Evolutionary conservation across 2,888 invertebrate genomes (phyloP).

Genomic region (Netelia melanura): DNA sequence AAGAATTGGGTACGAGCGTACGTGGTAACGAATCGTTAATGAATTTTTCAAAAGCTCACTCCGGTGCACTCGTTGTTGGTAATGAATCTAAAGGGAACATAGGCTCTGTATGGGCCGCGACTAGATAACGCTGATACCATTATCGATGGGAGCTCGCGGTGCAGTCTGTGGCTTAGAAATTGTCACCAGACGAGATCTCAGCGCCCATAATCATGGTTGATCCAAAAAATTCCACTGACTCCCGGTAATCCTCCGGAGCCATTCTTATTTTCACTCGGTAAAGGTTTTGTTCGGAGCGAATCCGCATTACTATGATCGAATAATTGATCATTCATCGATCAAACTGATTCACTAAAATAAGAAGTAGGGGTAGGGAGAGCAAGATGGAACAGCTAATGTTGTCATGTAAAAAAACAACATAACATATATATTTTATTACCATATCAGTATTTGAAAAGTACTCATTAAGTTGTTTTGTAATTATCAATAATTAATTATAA

Average conservation of each 20-base stretch:
- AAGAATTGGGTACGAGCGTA: background rate
- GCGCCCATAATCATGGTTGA: background rate
- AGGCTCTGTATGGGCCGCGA: background rate
- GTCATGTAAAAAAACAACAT: too few species aligned
- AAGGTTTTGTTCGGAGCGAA: too few species aligned
- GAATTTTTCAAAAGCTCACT: background rate
- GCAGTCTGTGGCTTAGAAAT: background rate
- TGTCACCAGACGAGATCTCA: background rate
- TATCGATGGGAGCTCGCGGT: background rate
- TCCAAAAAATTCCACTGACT: background rate
- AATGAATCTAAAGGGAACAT: background rate
- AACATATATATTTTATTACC: too few species aligned
- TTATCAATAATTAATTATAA: too few species aligned
- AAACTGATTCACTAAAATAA: background rate
- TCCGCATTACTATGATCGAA: background rate
- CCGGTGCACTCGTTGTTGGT: background rate
- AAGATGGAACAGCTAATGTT: too few species aligned
- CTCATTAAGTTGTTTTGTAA: too few species aligned
- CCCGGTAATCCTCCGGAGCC: background rate
- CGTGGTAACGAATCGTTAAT: background rate
- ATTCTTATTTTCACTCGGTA: background rate
- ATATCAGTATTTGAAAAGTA: too few species aligned
- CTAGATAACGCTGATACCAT: background rate
- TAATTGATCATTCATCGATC: background rate
- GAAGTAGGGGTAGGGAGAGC: background rate